Evolutionary conservation across 2,113 vertebrate species (phyloP).

Genomic region (Recurvirostra avosetta): DNA sequence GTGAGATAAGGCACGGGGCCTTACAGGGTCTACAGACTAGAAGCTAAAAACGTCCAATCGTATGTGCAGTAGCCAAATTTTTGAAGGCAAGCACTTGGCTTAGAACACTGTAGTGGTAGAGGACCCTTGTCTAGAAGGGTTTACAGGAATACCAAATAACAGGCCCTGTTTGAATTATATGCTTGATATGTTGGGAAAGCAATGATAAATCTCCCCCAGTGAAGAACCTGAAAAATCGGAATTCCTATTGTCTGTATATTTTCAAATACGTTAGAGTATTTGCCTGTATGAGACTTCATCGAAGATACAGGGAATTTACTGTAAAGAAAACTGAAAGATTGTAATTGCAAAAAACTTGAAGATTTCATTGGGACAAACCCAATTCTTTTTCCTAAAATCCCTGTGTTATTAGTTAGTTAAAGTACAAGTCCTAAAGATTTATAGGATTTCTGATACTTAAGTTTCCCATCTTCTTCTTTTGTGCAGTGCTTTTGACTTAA

Average conservation of each 20-base stretch:
- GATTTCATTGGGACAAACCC: background rate
- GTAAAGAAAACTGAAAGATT: background rate
- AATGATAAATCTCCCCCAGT: background rate
- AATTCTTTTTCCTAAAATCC: background rate
- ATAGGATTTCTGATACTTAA: background rate
- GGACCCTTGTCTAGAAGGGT: background rate
- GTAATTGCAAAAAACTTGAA: background rate
- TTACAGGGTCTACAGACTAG: background rate
- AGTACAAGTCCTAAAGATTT: background rate
- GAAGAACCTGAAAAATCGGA: rapidly evolving
- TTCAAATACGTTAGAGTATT: background rate
- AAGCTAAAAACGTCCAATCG: background rate
- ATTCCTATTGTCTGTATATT: background rate
- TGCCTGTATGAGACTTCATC: background rate
- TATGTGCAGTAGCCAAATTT: background rate
- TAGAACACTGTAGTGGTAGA: background rate
- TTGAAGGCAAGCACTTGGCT: background rate
- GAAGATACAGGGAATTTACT: background rate
- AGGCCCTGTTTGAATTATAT: background rate
- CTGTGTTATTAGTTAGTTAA: background rate
- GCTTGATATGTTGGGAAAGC: background rate
- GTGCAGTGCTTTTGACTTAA: background rate
- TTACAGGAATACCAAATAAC: background rate
- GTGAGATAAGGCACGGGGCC: background rate
- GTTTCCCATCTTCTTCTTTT: background rate